A percentile compares a stretch with the other conserved stretches of the same genome.
phyloP scores from a whole-genome alignment of 2,797 vertebrate species.

The Cynodonichthys magdalenae region DNA sequence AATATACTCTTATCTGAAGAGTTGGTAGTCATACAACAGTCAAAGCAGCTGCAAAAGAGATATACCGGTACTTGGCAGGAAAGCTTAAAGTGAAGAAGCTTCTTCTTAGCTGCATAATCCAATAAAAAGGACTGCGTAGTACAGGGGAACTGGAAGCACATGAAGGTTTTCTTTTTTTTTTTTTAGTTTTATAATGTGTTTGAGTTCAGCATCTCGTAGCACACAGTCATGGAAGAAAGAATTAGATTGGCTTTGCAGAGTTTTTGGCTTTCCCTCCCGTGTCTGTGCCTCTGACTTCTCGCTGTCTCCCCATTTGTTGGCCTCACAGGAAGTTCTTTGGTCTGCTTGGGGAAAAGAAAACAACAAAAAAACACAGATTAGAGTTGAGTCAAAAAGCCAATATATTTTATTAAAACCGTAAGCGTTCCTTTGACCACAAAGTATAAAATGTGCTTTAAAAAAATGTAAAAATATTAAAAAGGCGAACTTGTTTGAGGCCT shows the following conservation, averaged over 20 bases:
- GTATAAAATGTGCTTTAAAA: background rate
- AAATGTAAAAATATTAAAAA: background rate
- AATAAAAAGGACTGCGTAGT: background rate
- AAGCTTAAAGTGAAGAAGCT: constrained; percentile 42
- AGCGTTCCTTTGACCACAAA: background rate
- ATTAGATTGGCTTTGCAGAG: constrained; percentile 52
- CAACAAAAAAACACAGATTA: constrained; percentile 13
- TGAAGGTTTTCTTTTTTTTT: background rate
- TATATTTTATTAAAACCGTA: no score
- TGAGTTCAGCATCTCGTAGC: constrained; percentile 58
- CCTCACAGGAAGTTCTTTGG: background rate
- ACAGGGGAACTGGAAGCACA: constrained; percentile 1
- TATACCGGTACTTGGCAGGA: constrained; percentile 27
- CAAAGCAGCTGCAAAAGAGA: constrained; percentile 34
- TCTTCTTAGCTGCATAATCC: constrained; percentile 39
- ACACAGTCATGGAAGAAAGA: constrained; percentile 47
- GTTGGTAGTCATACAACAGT: constrained; percentile 32
- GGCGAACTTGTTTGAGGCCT: background rate
- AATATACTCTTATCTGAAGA: constrained; percentile 22
- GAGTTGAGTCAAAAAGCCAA: background rate
- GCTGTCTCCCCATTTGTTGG: background rate
- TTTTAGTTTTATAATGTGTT: constrained; percentile 18
- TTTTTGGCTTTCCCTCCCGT: background rate
- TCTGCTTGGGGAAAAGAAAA: constrained; percentile 23
- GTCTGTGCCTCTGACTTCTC: background rate